A percentile compares a stretch with the other conserved stretches of the same genome.
Evolutionary conservation across 2,797 vertebrate genomes (phyloP).

Genomic region (Allobates femoralis): DNA sequence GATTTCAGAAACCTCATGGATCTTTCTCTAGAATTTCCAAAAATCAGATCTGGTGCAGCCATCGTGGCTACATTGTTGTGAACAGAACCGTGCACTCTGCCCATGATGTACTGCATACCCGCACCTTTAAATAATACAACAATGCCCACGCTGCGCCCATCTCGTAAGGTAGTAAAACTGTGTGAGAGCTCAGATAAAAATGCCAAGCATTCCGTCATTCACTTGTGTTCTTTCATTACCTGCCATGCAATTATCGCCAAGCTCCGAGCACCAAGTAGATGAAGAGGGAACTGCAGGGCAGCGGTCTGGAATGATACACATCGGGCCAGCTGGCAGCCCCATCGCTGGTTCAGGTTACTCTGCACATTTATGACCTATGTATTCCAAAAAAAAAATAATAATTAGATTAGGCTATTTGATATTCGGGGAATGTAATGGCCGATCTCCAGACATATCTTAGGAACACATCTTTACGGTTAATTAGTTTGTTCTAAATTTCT

Average conservation of each 20-base stretch:
- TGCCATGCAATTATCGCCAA: constrained; percentile 77
- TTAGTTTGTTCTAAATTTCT: constrained; percentile 78
- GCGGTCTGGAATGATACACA: constrained; percentile 68
- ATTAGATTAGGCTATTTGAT: constrained; percentile 81
- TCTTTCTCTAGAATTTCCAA: too few species aligned
- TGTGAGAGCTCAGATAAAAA: constrained; percentile 40
- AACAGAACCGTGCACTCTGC: not conserved
- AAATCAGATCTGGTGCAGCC: too few species aligned
- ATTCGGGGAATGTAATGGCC: constrained; percentile 74
- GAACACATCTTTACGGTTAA: constrained; percentile 75
- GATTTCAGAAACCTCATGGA: too few species aligned
- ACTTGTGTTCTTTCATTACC: constrained; percentile 77
- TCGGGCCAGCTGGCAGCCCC: constrained; percentile 76
- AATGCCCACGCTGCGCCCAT: not conserved
- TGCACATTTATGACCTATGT: constrained; percentile 76
- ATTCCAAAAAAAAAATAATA: constrained; percentile 79
- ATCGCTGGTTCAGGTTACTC: constrained; percentile 76
- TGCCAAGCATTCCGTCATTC: constrained; percentile 49
- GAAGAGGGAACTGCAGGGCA: constrained; percentile 67
- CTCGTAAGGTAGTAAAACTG: constrained; percentile 10
- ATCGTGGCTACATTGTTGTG: not conserved
- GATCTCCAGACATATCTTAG: constrained; percentile 75
- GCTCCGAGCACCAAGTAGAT: constrained; percentile 71
- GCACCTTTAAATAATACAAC: not conserved
- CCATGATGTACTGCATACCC: not conserved